phyloP scores from a whole-genome alignment of 2,797 vertebrate genomes.

The Erpetoichthys calabaricus region DNA sequence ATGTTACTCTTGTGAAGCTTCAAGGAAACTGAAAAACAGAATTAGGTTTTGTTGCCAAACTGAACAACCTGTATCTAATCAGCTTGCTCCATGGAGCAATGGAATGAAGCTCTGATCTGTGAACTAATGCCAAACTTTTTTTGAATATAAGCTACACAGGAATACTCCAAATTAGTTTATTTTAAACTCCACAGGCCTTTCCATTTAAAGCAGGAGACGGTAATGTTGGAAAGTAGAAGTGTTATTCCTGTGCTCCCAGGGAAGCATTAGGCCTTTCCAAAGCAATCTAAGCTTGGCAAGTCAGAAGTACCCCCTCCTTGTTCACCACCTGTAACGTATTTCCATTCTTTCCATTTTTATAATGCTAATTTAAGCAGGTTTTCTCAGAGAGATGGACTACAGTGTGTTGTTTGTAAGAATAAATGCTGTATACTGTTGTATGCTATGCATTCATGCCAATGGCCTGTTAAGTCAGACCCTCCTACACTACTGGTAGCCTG shows the following conservation, averaged over 20 bases:
- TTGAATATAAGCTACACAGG: conserved; percentile 27
- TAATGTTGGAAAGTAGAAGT: conserved; percentile 2
- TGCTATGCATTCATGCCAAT: too few relatives aligned
- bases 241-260: conserved; percentile 2
- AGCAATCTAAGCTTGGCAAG: background rate
- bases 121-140: conserved; percentile 33
- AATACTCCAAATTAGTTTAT: conserved; percentile 35
- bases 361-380: background rate
- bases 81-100: conserved; percentile 21
- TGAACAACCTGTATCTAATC: conserved; percentile 16
- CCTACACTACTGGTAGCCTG: too few relatives aligned
- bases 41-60: background rate
- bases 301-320: background rate
- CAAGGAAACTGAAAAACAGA: conserved; percentile 15
- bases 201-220: conserved; percentile 18
- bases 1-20: background rate
- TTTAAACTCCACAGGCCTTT: conserved; percentile 37
- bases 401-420: too few relatives aligned
- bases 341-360: background rate
- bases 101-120: conserved; percentile 24
- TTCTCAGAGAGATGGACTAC: background rate
- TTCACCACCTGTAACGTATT: background rate
- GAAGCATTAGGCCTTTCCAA: background rate
- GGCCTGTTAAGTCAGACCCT: too few relatives aligned
- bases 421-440: too few relatives aligned